Evolutionary conservation across 2,888 invertebrate genomes (phyloP), one percentile per base, ranked within the genome.

Genomic region (Ferdinandea cuprea): DNA sequence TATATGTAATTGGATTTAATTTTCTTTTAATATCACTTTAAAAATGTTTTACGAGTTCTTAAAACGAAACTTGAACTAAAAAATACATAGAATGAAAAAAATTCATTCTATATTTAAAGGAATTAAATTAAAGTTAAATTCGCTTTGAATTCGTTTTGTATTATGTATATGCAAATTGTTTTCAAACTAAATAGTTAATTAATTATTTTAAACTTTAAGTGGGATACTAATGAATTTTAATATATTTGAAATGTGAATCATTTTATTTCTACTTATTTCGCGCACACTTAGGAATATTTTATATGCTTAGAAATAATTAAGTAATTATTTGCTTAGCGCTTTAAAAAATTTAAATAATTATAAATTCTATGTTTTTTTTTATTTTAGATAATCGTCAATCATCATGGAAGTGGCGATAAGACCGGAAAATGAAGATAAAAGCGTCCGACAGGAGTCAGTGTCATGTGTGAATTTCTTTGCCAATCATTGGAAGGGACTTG

Each of bases 401-500:
- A 81, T 13, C n/a, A 77, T 77, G 81, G 81, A 81, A 81, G 77
- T 71, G 77, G 52, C 81, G 59, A 81, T 76, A 65, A 52, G 76
- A 17, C 9, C 65, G n/a, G 80, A 76, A 37, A 63, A 63, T 4
- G 32, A 15, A 6, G 76, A 76, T 11, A 59, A 58, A 7, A 77
- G 50, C 15, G 15, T 32, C 9, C 74, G 19, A 11, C 13, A 40
- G 2, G 7, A 13, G 40, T 13, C n/a, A 40, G 40, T 40, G 7
- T 7, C 7, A 40, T 40, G 13, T 15, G 13, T 13, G 37, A 86
- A 85, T 61, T 94, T 94, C 88, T 86, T 94, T 4, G 89, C 91
- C 35, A 92, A 95, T 80, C 96, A 96, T 88, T 96, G 96, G 96
- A 94, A 94, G 88, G 93, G 95, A 1, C 86, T 96, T 0, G 92